Base-by-base conservation (phyloP, 2,888 invertebrate species). In the Pilophorus perplexus region DNA sequence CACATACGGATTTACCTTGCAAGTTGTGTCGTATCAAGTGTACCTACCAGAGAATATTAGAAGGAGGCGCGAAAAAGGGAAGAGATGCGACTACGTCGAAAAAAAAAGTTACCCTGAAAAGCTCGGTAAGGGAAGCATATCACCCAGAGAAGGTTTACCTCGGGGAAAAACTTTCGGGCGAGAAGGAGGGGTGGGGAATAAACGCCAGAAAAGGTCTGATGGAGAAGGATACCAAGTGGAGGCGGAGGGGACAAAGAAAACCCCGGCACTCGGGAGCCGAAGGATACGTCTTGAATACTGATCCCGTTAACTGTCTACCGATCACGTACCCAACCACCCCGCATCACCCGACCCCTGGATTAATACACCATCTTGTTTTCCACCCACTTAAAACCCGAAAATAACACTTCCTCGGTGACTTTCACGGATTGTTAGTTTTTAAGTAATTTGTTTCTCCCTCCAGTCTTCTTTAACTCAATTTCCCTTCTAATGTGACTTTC, bases 291-390 rank as follows among this genome's bases (percentile, higher is more conserved):
- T 20, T 33, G 62, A 62, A 62, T 62, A 62, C 62, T 62, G 62
- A 62, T 62, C 62, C 62, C 8, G 62, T 40, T 46, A 62, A 62
- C 62, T 46, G 48, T 62, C 62, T 62, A 62, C 62, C 62, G 48
- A 62, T 62, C 62, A 62, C 62, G 62, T 62, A 62, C 27, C 25
- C 37, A 14, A 1, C 28, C 23, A 1, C 40, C 57, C 28, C 37
- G n/a, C 40, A 23, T 40, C 57, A 50, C 27, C 50, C 50, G 25
- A 27, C 44, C 27, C 16, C 44, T n/a, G 48, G 62, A 62, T 62
- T 62, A 62, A 62, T 62, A 62, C 62, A 62, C 62, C 62, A 42
- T 46, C 48, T 48, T 62, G 46, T 62, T 62, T 38, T 62, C 62
- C 46, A 33, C 62, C 46, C 62, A 62, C 62, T 62, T 62, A 62